phyloP scores from a whole-genome alignment of 2,797 vertebrate genomes.

The Xerus rutilus region DNA sequence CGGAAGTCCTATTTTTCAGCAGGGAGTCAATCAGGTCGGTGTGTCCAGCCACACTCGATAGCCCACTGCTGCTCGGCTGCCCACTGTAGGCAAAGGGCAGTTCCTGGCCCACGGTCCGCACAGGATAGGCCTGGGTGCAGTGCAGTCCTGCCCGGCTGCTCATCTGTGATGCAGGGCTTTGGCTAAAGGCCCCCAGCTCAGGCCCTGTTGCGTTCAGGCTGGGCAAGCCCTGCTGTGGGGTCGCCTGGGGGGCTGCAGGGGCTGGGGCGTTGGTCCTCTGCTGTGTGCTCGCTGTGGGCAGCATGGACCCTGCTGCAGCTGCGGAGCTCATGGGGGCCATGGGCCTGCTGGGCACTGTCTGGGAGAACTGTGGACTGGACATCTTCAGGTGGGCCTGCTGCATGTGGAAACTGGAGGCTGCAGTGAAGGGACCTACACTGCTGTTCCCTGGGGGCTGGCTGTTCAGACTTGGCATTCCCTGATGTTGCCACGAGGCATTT shows the following conservation, averaged over 20 bases:
- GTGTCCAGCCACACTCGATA: slow-evolving; percentile 93
- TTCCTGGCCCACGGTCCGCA: slow-evolving; percentile 93
- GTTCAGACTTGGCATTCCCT: slow-evolving; percentile 89
- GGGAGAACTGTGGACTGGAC: slow-evolving; percentile 89
- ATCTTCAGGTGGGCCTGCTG: slow-evolving; percentile 95
- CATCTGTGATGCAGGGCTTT: slow-evolving; percentile 89
- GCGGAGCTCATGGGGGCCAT: slow-evolving; percentile 91
- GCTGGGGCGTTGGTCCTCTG: slow-evolving; percentile 91
- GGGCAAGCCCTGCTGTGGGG: slow-evolving; percentile 90
- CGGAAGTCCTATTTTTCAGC: slow-evolving; percentile 96
- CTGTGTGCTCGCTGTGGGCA: slow-evolving; percentile 90
- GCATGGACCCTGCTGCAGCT: slow-evolving; percentile 90
- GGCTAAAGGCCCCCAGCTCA: slow-evolving; percentile 93
- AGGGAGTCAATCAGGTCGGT: slow-evolving; percentile 97
- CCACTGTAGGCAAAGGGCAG: slow-evolving; percentile 94
- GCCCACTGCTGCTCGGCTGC: slow-evolving; percentile 89
- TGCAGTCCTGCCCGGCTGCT: slow-evolving; percentile 91
- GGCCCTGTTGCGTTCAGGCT: slow-evolving; percentile 91
- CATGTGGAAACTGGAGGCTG: slow-evolving; percentile 93
- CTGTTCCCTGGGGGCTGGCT: slow-evolving; percentile 89
- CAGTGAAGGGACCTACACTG: slow-evolving; percentile 90
- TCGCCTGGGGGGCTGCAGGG: slow-evolving; percentile 87
- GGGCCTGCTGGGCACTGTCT: slow-evolving; percentile 90
- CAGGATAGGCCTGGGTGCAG: slow-evolving; percentile 95
- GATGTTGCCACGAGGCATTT: slow-evolving; percentile 93